Percentiles rank a stretch among this genome's conserved stretches.
Evolutionary conservation across 92 coral and sea anemone genomes (phyloP).

Genomic region (Actinernus sp.): DNA sequence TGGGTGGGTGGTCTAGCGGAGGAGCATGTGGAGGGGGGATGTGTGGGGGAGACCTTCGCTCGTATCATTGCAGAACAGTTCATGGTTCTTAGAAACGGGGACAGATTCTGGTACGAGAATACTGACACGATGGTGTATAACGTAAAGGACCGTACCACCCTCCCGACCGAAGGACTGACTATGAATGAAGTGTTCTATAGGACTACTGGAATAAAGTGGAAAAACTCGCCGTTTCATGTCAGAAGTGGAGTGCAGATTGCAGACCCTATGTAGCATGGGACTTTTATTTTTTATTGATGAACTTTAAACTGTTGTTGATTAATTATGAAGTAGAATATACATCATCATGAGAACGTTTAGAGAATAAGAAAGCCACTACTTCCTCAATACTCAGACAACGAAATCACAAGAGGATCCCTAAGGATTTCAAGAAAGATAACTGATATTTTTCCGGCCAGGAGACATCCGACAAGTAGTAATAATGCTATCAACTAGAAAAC

Average conservation of each 20-base stretch:
- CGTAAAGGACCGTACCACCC: conserved; percentile 72
- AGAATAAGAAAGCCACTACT: too few relatives aligned
- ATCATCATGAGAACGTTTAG: too few relatives aligned
- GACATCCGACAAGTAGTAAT: too few relatives aligned
- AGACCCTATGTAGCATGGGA: not conserved
- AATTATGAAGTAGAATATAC: too few relatives aligned
- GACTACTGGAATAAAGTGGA: conserved; percentile 90
- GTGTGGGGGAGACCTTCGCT: conserved; percentile 97
- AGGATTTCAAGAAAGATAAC: too few relatives aligned
- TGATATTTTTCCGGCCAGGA: too few relatives aligned
- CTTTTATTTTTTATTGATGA: too few relatives aligned
- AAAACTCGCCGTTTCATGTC: conserved; percentile 71
- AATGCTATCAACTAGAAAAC: too few relatives aligned
- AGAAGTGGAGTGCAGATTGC: conserved; percentile 29
- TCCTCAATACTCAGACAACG: too few relatives aligned
- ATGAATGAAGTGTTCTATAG: conserved; percentile 78
- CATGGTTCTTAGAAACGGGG: conserved; percentile 90
- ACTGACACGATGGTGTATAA: conserved; percentile 76
- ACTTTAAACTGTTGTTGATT: too few relatives aligned
- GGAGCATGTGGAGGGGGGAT: conserved; percentile 91
- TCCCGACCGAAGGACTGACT: conserved; percentile 79
- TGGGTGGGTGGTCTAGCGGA: conserved; percentile 98
- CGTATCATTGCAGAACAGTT: conserved; percentile 93
- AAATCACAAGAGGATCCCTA: too few relatives aligned
- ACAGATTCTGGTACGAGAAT: conserved; percentile 97